Base-by-base conservation (phyloP, 92 coral and sea anemone species). In the Porites divaricata region DNA sequence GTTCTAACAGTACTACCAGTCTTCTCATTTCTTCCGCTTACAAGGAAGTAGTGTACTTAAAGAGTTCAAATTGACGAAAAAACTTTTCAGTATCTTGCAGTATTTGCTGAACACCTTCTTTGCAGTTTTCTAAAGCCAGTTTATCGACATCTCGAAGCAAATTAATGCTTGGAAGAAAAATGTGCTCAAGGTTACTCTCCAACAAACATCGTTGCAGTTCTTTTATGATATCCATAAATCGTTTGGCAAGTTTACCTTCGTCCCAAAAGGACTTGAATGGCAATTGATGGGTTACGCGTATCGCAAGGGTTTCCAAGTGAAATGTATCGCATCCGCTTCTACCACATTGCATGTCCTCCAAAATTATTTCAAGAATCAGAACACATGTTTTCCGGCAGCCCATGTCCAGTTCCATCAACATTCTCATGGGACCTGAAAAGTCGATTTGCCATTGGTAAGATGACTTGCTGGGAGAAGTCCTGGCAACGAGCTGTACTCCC, bases 391-490 rank as follows among this genome's bases (percentile, higher is more conserved):
- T 83, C 10, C 92, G 89, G 71, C 94, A 93, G 19, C 90, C 92
- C 69, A 71, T 74, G 52, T 82, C 61, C 8, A 80, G 67, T 45
- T 67, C 76, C 8, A 93, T 75, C 23, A 93, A 59, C 78, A 80
- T 88, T 64, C 74, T 88, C 78, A 75, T 91, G 53, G 92, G 92
- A 1, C 79, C 87, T 11, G 75, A 68, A 45, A 93, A 93, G 23
- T 81, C 90, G 15, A 93, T 76, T 67, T 91, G 92, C 96, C 96
- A 93, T 59, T 93, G 96, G 15, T 92, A 90, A 6, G 94, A 87
- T 14, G 96, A 93, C 74, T 81, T 93, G 12, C 87, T 88, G 10
- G 88, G 92, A 3, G 90, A 61, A 2, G 90, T 81, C 76, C 81
- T 76, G 62, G 92, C 93, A 45, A 89, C 90, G 16, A 93, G 76